phyloP scores from a whole-genome alignment of 2,888 invertebrate genomes.

The Herminia tarsipennalis region DNA sequence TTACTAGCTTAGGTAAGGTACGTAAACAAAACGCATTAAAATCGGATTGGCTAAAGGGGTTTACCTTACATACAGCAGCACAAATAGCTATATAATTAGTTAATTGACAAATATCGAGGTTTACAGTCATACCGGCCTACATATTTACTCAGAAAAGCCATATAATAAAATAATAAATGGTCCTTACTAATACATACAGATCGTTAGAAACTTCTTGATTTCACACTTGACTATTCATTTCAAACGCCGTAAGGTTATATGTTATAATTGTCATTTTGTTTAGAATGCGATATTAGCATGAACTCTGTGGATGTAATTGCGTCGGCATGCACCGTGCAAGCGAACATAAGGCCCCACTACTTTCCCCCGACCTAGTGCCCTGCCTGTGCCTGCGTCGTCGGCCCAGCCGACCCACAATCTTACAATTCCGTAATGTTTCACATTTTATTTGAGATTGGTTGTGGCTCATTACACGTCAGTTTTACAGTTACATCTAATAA shows the following conservation, averaged over 20 bases:
- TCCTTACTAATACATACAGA: too few relatives aligned
- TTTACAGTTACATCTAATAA: slow-evolving; percentile 70
- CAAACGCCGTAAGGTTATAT: slow-evolving; percentile 10
- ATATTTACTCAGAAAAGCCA: too few relatives aligned
- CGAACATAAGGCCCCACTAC: slow-evolving; percentile 71
- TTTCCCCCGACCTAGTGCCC: slow-evolving; percentile 85
- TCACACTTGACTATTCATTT: too few relatives aligned
- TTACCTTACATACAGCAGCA: too few relatives aligned
- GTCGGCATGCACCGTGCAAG: slow-evolving; percentile 69
- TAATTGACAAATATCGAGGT: too few relatives aligned
- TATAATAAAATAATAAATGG: too few relatives aligned
- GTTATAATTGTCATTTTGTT: slow-evolving; percentile 25
- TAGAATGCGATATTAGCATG: slow-evolving; percentile 34
- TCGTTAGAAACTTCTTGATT: not conserved
- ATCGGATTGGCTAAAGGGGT: too few relatives aligned
- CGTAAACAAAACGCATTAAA: too few relatives aligned
- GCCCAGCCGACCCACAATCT: slow-evolving; percentile 73
- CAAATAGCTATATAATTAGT: too few relatives aligned
- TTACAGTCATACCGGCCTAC: too few relatives aligned
- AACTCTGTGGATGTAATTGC: slow-evolving; percentile 59
- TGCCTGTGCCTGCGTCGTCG: slow-evolving; percentile 57
- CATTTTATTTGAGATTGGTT: slow-evolving; percentile 76
- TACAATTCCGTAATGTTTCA: slow-evolving; percentile 77
- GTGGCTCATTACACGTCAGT: slow-evolving; percentile 68
- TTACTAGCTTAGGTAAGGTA: too few relatives aligned